Evolutionary conservation across 2,888 invertebrate genomes (phyloP).

Genomic region (Drosophila seclusa): DNA sequence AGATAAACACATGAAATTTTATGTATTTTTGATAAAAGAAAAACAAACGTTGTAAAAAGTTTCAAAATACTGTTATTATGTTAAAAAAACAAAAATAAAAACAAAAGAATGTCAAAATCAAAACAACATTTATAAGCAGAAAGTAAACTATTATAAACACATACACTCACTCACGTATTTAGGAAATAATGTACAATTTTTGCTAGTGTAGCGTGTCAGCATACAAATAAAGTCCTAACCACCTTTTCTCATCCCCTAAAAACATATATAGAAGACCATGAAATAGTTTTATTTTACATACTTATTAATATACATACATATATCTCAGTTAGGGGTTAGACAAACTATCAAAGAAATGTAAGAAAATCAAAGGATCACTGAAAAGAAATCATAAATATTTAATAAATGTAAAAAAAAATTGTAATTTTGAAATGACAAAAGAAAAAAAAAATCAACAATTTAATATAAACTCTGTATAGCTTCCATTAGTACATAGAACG

Average conservation of each 20-base stretch:
- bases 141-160: constrained; percentile 33
- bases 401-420: constrained; percentile 11
- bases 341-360: constrained; percentile 27
- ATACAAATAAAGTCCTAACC: constrained; percentile 24
- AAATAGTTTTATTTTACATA: constrained; percentile 27
- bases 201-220: constrained; percentile 31
- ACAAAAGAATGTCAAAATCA: constrained; percentile 20
- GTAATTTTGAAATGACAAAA: constrained; percentile 21
- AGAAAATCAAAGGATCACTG: constrained; percentile 23
- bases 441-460: neutral
- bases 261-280: neutral
- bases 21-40: constrained; percentile 70
- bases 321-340: constrained; percentile 30
- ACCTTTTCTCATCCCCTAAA: neutral
- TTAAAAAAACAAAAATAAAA: constrained; percentile 15
- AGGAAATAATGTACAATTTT: constrained; percentile 35
- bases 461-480: constrained; percentile 48
- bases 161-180: constrained; percentile 31
- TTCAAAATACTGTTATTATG: constrained; percentile 57
- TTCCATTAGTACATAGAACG: constrained; percentile 58
- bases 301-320: constrained; percentile 9
- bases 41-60: constrained; percentile 33
- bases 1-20: constrained; percentile 39
- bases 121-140: constrained; percentile 14
- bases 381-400: constrained; percentile 13